phyloP scores from a whole-genome alignment of 2,797 vertebrate species.

The Chrysocyon brachyurus region DNA sequence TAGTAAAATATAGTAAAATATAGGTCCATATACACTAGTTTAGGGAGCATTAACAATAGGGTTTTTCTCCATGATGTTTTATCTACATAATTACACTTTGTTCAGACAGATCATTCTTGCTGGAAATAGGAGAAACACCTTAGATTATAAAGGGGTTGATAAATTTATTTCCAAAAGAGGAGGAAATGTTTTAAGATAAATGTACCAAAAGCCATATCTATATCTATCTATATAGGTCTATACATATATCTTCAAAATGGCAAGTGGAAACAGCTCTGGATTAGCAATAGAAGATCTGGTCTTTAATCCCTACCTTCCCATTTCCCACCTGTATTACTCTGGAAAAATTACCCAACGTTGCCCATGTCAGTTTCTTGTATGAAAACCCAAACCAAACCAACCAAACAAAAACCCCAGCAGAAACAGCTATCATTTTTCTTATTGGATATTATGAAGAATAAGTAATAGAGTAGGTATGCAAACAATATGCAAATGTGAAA shows the following conservation, averaged over 20 bases:
- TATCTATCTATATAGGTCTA: too few relatives aligned
- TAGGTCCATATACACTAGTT: not conserved
- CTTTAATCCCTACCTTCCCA: not conserved
- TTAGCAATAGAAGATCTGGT: not conserved
- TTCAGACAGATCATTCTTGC: not conserved
- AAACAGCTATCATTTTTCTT: not conserved
- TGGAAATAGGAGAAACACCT: not conserved
- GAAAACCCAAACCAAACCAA: not conserved
- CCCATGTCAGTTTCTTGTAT: not conserved
- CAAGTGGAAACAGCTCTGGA: not conserved
- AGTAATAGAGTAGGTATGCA: not conserved
- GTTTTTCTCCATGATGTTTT: not conserved
- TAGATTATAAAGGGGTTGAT: constrained; percentile 18
- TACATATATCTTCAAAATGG: not conserved
- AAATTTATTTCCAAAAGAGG: not conserved
- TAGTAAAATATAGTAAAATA: not conserved
- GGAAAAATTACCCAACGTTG: not conserved
- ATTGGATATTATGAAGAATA: not conserved
- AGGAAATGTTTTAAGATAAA: not conserved
- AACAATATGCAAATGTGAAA: not conserved
- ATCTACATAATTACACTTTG: not conserved
- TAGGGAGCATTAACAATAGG: not conserved
- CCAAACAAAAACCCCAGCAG: not conserved
- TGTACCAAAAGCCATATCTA: not conserved
- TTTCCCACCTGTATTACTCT: not conserved